These are phyloP conservation scores for Synergus umbraculus DNA, from an alignment of 2,888 invertebrate genomes.

Conservation along the genomic window DNA sequence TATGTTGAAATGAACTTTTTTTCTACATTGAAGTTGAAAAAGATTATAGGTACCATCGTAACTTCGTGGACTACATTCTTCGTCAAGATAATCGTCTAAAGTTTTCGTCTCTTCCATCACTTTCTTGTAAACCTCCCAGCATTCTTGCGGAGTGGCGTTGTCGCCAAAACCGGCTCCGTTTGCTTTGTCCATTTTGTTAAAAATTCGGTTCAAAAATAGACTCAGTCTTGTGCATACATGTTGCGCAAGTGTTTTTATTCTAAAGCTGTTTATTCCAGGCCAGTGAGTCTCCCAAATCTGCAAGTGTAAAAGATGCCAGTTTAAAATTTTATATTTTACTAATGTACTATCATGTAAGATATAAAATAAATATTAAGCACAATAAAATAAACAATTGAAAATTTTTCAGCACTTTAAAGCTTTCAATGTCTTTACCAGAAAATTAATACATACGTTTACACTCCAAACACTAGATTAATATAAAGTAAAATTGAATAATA, in stretches of 20 bases:
- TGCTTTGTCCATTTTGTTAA: slow-evolving; percentile 67
- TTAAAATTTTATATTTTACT: not conserved
- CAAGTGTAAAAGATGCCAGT: not conserved
- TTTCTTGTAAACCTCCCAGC: slow-evolving; percentile 84
- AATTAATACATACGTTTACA: not conserved
- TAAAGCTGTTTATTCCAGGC: not conserved
- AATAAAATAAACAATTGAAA: too few relatives aligned
- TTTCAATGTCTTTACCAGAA: too few relatives aligned
- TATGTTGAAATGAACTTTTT: too few relatives aligned
- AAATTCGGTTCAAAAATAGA: slow-evolving; percentile 3
- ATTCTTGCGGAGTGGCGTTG: slow-evolving; percentile 80
- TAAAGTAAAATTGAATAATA: too few relatives aligned
- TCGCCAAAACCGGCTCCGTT: slow-evolving; percentile 67
- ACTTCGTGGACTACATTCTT: slow-evolving; percentile 79
- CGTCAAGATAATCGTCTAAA: slow-evolving; percentile 80
- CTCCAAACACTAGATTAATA: not conserved
- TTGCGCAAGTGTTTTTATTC: slow-evolving; percentile 4
- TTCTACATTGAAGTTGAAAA: not conserved
- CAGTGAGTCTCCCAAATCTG: slow-evolving; percentile 11
- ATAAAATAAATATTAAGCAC: not conserved
- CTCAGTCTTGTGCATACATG: slow-evolving; percentile 5
- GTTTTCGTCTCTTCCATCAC: slow-evolving; percentile 80
- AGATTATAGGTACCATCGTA: slow-evolving; percentile 67
- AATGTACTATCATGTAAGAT: too few relatives aligned
- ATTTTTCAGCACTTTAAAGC: too few relatives aligned